Conservation (phyloP, 1,140 invertebrate species). For the Pseudomyrmex gracilis region DNA sequence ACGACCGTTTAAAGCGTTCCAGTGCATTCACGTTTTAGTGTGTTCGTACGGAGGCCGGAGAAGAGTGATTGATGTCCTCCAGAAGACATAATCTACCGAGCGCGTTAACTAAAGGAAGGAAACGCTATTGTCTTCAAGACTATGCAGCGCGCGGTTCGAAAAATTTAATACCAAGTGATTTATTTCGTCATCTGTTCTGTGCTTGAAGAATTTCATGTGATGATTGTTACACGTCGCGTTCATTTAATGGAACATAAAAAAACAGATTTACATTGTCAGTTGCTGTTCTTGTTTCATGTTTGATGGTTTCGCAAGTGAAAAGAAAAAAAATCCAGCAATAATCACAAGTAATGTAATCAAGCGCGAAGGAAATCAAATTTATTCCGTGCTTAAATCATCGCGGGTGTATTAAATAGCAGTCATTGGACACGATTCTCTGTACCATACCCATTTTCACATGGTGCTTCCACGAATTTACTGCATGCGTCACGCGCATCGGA, state of each 20-base stretch:
- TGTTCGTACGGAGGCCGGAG: conserved; percentile 45
- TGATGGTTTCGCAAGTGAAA: not conserved
- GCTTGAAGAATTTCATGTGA: not conserved
- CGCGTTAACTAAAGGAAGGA: conserved; percentile 31
- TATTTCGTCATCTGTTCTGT: conserved; percentile 33
- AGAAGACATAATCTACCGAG: conserved; percentile 56
- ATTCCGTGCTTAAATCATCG: not conserved
- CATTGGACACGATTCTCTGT: conserved; percentile 25
- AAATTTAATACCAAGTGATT: conserved; percentile 31
- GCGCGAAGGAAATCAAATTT: not conserved
- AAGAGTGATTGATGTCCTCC: conserved; percentile 66
- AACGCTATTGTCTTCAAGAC: conserved; percentile 32
- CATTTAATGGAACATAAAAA: not conserved
- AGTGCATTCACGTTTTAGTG: conserved; percentile 35
- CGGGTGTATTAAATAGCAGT: not conserved
- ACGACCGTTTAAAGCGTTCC: conserved; percentile 43
- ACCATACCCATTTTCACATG: conserved; percentile 33
- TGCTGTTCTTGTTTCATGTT: too few species aligned
- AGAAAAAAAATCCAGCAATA: not conserved
- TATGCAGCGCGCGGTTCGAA: not conserved
- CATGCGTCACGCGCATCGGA: conserved; percentile 13
- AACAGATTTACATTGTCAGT: not conserved
- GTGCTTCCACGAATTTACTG: conserved; percentile 47
- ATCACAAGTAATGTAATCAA: not conserved
- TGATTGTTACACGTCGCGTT: not conserved